These are phyloP conservation scores for Tetramorium bicarinatum DNA, from an alignment of 2,888 invertebrate species.

Conservation along the genomic window DNA sequence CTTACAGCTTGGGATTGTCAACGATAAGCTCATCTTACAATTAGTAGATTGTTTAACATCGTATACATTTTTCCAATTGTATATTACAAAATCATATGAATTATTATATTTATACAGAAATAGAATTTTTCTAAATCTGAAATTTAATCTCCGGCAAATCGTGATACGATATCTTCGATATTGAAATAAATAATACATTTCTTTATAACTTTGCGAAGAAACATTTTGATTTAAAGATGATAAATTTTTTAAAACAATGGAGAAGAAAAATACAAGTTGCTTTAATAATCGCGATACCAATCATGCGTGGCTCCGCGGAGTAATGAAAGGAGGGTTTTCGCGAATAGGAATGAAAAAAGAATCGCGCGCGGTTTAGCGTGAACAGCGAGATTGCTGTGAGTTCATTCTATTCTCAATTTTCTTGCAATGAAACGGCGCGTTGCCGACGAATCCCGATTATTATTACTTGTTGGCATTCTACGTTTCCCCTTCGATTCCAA, in stretches of 20 bases:
- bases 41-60: neutral
- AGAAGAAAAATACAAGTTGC: neutral
- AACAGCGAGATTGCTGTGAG: slow-evolving; percentile 47
- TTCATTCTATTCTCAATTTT: slow-evolving; percentile 44
- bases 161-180: neutral
- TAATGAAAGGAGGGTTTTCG: slow-evolving; percentile 36
- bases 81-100: neutral
- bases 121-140: neutral
- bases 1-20: neutral
- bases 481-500: slow-evolving; percentile 14
- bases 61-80: neutral
- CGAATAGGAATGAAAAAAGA: slow-evolving; percentile 37
- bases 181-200: neutral
- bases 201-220: neutral
- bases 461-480: slow-evolving; percentile 33
- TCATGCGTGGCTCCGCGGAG: slow-evolving; percentile 19
- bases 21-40: neutral
- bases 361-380: slow-evolving; percentile 51
- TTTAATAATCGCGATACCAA: slow-evolving; percentile 35
- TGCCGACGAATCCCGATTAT: slow-evolving; percentile 25
- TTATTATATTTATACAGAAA: neutral
- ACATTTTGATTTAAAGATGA: no score
- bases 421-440: slow-evolving; percentile 34
- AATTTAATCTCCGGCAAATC: neutral
- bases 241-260: neutral